Percentiles rank a stretch among this genome's conserved stretches.
Evolutionary conservation across 2,888 invertebrate genomes (phyloP).

Genomic region (Empis stercorea): DNA sequence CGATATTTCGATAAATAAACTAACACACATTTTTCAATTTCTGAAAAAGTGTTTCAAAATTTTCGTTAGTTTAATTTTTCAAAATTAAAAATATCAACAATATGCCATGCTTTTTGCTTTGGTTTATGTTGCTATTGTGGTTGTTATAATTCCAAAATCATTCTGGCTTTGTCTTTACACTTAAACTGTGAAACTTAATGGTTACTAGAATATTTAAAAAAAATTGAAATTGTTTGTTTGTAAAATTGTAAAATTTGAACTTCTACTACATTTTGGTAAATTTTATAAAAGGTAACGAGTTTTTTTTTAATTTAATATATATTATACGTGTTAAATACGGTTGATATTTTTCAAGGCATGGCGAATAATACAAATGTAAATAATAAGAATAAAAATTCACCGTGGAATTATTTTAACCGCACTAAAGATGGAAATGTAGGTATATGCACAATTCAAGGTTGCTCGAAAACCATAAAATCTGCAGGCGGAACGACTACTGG

Average conservation of each 20-base stretch:
- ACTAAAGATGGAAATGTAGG: conserved; percentile 1
- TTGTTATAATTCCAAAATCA: neutral
- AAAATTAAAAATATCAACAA: neutral
- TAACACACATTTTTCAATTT: neutral
- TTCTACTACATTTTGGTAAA: neutral
- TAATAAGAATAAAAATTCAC: neutral
- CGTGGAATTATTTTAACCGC: neutral
- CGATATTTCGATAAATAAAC: neutral
- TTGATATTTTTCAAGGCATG: neutral
- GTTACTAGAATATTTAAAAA: neutral
- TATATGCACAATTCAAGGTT: conserved; percentile 1
- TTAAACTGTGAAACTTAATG: neutral
- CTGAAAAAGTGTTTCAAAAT: neutral
- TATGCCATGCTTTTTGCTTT: neutral
- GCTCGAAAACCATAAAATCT: neutral
- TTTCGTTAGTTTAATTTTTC: neutral
- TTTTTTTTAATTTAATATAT: neutral
- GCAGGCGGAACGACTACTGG: conserved; percentile 1
- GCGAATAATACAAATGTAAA: neutral
- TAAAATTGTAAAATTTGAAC: neutral
- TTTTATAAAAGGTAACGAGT: neutral
- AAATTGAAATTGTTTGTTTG: neutral
- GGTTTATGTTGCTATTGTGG: neutral
- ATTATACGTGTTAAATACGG: neutral
- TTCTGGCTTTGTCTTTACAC: neutral